Base-by-base conservation (phyloP, 2,797 vertebrate genomes). In the Antrozous pallidus region DNA sequence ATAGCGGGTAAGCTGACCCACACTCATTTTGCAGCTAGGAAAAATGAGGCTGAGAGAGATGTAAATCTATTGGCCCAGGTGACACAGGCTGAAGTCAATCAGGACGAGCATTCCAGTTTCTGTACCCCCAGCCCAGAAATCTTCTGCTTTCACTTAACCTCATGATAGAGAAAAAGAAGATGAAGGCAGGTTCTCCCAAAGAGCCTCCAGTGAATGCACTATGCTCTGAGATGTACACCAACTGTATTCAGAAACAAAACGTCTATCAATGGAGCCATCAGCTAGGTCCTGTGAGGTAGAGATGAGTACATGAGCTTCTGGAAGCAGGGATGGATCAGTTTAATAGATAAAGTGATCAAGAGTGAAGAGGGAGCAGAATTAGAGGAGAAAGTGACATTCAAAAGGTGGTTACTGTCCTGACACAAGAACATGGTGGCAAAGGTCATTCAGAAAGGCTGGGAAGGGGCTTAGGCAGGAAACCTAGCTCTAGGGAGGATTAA, bases 1-100 rank as follows among this genome's bases (percentile, higher is more conserved):
- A 5, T 0, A 2, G 31, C 16, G 33, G 11, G 51, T 9, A 3
- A 1, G 40, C 5, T 5, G 56, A 31, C 16, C 14, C n/a, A 80
- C 14, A 3, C 11, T 49, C 36, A 8, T n/a, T n/a, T 69, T 38
- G 24, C 16, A 71, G 33, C 6, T 24, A 42, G 16, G 38, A 45
- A 83, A 85, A 70, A 58, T 45, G 86, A 69, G 86, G 47, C 40
- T 33, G 13, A 73, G 31, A n/a, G 18, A 67, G 45, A 31, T 24
- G 2, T 26, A 78, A 26, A 83, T 33, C 36, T 65, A 26, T 14
- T 63, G 18, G 71, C 74, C 54, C 26, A 70, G 14, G 24, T 42
- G 71, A 33, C 7, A 38, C 0, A 51, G 22, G 40, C 31, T 49
- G 1, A 9, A 38, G 12, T 51, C 2, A 0, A 11, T 54, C 33